Evolutionary conservation across 2,888 invertebrate genomes (phyloP), one percentile per base, ranked within the genome.

Genomic region (Platypus cylindrus): DNA sequence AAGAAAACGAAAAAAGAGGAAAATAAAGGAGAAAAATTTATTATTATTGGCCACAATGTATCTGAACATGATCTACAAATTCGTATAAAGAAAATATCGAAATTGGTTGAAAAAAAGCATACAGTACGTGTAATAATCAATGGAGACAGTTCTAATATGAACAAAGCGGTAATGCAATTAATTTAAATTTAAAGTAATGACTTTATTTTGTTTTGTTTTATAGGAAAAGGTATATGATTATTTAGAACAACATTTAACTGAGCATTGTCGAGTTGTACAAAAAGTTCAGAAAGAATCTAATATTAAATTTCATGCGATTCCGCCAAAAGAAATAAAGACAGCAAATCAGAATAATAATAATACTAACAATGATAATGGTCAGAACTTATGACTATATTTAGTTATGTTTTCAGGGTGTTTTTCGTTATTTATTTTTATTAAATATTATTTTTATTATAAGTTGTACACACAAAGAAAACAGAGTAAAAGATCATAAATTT

Each of bases 51-150:
- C 12, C 60, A 70, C 3, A 69, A 67, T 43, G 80, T 80, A 40
- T 68, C 67, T 4, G 68, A 73, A 26, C 70, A 79, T 59, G 81
- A 82, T 59, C 64, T 81, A 26, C 62, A 68, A 51, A 71, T 72
- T 5, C 66, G 71, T 40, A 56, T 75, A 0, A 76, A 72, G 40
- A 77, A 76, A 53, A 72, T 79, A 46, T 41, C 60, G 1, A 80
- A 78, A 59, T 72, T 79, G 65, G 48, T 79, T 5, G 60, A 61
- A n/a, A 80, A 78, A 49, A 66, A 66, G 5, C 70, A 72, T 60
- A 77, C 78, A 64, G 72, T 80, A 3, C 63, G 65, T 53, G 62
- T 75, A 29, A 59, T 72, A 18, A 66, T 77, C 36, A 62, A 64
- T 48, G 70, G 68, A 9, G 65, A 66, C 38, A 58, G 55, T 37